A percentile compares a stretch with the other conserved stretches of the same genome.
These are phyloP conservation scores for Camponotus floridanus DNA, from an alignment of 1,140 invertebrate genomes.

Conservation along the genomic window DNA sequence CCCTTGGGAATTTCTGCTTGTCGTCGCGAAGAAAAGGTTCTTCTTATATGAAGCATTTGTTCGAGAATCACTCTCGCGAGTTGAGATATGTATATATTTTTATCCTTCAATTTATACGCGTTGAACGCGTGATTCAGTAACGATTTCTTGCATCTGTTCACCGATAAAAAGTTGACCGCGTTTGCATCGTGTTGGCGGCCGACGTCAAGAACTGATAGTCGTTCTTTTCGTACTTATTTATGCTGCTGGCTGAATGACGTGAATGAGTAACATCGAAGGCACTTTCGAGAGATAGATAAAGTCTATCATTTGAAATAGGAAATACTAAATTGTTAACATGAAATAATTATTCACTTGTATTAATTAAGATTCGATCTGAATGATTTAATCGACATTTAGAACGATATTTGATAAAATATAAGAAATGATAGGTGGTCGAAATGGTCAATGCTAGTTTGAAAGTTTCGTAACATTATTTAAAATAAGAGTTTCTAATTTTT, in stretches of 20 bases:
- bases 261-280: constrained; percentile 26
- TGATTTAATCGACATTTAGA: no score
- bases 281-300: background rate
- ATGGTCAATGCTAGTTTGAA: no score
- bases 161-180: constrained; percentile 23
- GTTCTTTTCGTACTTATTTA: background rate
- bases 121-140: constrained; percentile 24
- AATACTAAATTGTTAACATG: no score
- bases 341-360: no score
- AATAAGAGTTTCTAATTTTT: no score
- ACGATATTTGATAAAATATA: no score
- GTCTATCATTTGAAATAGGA: no score
- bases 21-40: background rate
- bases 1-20: background rate
- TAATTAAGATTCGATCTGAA: no score
- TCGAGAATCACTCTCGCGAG: background rate
- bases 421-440: no score
- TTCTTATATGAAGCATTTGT: background rate
- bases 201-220: constrained; percentile 5
- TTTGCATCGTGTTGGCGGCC: background rate
- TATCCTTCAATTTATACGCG: constrained; percentile 14
- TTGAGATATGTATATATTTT: background rate
- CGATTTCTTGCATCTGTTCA: constrained; percentile 3
- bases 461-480: no score
- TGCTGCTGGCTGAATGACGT: background rate